Percentiles rank a stretch among this genome's conserved stretches.
Evolutionary conservation across 1,140 invertebrate genomes (phyloP).

Genomic region (Hesperophylax magnus): DNA sequence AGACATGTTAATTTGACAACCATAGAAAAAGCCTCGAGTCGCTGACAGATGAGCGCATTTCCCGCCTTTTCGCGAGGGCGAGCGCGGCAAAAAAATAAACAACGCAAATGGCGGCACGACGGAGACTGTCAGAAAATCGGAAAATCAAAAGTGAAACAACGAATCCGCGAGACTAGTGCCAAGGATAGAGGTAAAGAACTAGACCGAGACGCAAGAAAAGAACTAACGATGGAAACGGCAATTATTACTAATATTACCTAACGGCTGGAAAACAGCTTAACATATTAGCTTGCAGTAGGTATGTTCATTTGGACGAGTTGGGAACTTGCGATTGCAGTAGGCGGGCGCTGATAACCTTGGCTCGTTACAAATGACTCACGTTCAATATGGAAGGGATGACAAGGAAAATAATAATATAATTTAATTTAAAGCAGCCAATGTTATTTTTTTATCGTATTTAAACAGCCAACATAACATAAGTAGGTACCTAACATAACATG

Average conservation of each 20-base stretch:
- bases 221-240: constrained; percentile 30
- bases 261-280: constrained; percentile 28
- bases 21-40: constrained; percentile 14
- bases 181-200: constrained; percentile 43
- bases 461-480: no score
- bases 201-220: constrained; percentile 52
- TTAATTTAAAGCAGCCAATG: no score
- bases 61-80: constrained; percentile 13
- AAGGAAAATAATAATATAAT: background rate
- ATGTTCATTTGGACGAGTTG: background rate
- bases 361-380: background rate
- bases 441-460: no score
- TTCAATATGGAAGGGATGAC: background rate
- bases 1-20: constrained; percentile 12
- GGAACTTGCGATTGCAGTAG: background rate
- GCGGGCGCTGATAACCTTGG: background rate
- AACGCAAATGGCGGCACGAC: constrained; percentile 24
- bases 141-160: constrained; percentile 57
- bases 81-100: constrained; percentile 27
- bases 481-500: no score
- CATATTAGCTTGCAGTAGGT: background rate
- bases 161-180: constrained; percentile 32
- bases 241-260: constrained; percentile 43
- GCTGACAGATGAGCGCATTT: background rate
- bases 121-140: constrained; percentile 50